phyloP scores from a whole-genome alignment of 2,113 vertebrate genomes.

The Rhea americana region DNA sequence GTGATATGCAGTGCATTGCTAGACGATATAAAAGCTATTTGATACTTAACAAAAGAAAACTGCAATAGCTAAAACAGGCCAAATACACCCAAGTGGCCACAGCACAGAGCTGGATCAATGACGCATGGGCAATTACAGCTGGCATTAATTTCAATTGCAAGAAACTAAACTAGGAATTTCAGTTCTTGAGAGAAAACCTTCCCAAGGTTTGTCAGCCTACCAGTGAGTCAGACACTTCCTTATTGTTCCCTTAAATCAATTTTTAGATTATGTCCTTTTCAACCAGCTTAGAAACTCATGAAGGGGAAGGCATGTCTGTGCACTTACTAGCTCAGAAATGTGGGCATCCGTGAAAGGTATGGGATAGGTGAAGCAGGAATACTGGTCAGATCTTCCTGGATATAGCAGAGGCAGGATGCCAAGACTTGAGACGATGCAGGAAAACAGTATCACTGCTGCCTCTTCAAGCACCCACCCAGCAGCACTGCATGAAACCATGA shows the following conservation, averaged over 20 bases:
- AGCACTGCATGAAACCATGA: not conserved
- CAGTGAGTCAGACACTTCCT: not conserved
- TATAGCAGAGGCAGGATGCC: not conserved
- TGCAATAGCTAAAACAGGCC: not conserved
- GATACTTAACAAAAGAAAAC: slow-evolving; percentile 24
- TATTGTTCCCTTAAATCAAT: not conserved
- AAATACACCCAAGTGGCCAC: slow-evolving; percentile 11
- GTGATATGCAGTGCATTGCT: not conserved
- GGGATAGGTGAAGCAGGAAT: not conserved
- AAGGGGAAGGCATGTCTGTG: not conserved
- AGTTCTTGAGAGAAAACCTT: not conserved
- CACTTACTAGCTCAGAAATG: not conserved
- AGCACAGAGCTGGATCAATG: slow-evolving; percentile 2
- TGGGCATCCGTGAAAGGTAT: not conserved
- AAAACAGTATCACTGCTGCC: not conserved
- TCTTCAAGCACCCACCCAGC: not conserved
- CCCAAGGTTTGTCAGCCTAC: slow-evolving; percentile 22
- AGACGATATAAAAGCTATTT: not conserved
- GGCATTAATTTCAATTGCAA: not conserved
- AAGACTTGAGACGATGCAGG: not conserved
- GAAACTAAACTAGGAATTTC: slow-evolving; percentile 8
- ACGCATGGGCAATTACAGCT: slow-evolving; percentile 4
- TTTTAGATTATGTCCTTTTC: slow-evolving; percentile 1
- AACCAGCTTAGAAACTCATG: not conserved
- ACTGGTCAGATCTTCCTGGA: not conserved